These are phyloP conservation scores for Eriosoma lanigerum DNA, from an alignment of 1,140 invertebrate genomes.

Conservation along the genomic window DNA sequence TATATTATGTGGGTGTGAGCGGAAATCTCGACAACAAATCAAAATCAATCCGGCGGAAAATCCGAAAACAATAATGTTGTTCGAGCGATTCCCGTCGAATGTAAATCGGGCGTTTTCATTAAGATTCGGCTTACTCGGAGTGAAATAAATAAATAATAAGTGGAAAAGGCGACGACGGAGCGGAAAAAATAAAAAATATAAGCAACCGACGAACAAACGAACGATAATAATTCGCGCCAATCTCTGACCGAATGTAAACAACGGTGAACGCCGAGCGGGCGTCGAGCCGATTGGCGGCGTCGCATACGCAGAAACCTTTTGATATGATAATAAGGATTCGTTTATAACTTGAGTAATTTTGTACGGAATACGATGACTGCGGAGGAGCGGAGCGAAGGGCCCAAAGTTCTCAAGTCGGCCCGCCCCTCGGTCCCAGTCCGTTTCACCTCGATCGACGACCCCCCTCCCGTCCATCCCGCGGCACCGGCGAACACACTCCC, in stretches of 20 bases:
- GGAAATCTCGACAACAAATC: too few species aligned
- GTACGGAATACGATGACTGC: background rate
- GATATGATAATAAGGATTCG: slow-evolving; percentile 50
- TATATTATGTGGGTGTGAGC: too few species aligned
- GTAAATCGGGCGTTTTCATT: slow-evolving; percentile 14
- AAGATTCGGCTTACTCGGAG: background rate
- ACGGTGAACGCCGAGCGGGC: background rate
- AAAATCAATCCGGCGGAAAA: too few species aligned
- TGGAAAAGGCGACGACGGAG: too few species aligned
- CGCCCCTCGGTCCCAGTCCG: background rate
- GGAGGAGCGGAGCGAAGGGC: background rate
- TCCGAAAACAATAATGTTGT: background rate
- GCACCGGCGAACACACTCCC: background rate
- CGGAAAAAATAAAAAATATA: background rate
- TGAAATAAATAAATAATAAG: background rate
- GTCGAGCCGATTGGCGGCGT: slow-evolving; percentile 34
- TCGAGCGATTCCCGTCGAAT: background rate
- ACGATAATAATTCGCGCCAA: background rate
- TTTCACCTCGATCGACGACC: background rate
- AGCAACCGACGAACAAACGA: slow-evolving; percentile 1
- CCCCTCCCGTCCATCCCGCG: background rate
- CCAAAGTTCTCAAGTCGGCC: slow-evolving; percentile 45
- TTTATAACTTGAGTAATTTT: slow-evolving; percentile 50
- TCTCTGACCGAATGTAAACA: slow-evolving; percentile 24
- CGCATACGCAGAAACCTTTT: slow-evolving; percentile 34